Evolutionary conservation across 2,888 invertebrate species (phyloP).

Genomic region (Beris morrisii): DNA sequence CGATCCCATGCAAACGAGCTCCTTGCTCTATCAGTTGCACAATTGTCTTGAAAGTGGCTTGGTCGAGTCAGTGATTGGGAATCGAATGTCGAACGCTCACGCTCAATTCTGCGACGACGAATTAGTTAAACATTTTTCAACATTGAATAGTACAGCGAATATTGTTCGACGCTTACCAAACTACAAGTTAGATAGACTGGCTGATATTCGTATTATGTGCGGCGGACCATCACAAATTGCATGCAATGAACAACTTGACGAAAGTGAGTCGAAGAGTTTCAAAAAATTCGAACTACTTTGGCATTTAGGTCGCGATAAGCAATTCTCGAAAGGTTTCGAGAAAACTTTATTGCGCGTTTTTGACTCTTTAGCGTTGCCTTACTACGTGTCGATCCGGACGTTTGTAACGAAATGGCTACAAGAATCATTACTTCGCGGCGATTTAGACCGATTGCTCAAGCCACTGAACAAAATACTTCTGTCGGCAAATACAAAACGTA

Average conservation of each 20-base stretch:
- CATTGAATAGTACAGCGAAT: not conserved
- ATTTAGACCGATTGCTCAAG: slow-evolving; percentile 75
- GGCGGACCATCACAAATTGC: slow-evolving; percentile 44
- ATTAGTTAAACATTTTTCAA: slow-evolving; percentile 12
- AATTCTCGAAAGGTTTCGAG: slow-evolving; percentile 52
- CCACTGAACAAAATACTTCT: slow-evolving; percentile 75
- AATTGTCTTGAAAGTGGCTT: slow-evolving; percentile 63
- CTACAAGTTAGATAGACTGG: slow-evolving; percentile 50
- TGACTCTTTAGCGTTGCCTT: slow-evolving; percentile 51
- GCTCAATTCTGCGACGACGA: slow-evolving; percentile 31
- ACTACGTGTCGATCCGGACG: slow-evolving; percentile 54
- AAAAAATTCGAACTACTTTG: slow-evolving; percentile 62
- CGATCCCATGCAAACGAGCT: slow-evolving; percentile 58
- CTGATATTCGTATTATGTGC: slow-evolving; percentile 52
- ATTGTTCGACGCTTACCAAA: slow-evolving; percentile 41
- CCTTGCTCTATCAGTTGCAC: slow-evolving; percentile 76
- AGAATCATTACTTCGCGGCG: slow-evolving; percentile 72
- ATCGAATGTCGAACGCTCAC: slow-evolving; percentile 49
- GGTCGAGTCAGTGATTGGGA: slow-evolving; percentile 73
- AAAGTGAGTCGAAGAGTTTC: slow-evolving; percentile 54
- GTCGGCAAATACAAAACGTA: slow-evolving; percentile 77
- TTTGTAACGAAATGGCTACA: slow-evolving; percentile 76
- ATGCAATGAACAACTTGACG: slow-evolving; percentile 47
- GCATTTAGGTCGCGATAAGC: slow-evolving; percentile 73
- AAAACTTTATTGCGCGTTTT: slow-evolving; percentile 72